Conservation (phyloP, 2,797 vertebrate species). For the Mallotus villosus region DNA sequence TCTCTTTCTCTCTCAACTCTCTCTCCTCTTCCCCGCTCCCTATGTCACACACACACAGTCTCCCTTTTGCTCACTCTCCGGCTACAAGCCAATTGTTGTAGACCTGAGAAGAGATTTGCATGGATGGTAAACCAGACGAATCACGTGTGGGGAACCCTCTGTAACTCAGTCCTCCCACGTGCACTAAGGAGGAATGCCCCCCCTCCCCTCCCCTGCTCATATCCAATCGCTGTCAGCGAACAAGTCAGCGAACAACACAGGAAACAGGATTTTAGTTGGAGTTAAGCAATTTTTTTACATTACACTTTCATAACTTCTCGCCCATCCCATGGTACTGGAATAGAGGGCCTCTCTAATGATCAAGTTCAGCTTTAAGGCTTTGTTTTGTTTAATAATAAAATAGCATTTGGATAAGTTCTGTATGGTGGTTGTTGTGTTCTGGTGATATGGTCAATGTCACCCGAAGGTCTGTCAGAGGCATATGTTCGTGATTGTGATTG, state of each 20-base stretch:
- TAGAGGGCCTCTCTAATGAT: too few species aligned
- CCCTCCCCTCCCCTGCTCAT: slow-evolving; percentile 21
- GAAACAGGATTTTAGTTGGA: neutral
- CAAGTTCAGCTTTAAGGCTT: too few species aligned
- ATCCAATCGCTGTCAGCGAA: slow-evolving; percentile 38
- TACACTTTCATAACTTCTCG: neutral
- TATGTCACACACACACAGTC: slow-evolving; percentile 1
- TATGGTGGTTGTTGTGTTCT: neutral
- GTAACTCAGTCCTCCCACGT: slow-evolving; percentile 51
- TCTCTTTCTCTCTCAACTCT: neutral
- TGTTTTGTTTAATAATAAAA: too few species aligned
- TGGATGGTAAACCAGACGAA: slow-evolving; percentile 39
- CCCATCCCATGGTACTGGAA: neutral
- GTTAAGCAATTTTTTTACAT: neutral
- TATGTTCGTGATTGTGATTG: neutral
- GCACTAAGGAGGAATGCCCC: slow-evolving; percentile 45
- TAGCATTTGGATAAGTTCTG: neutral
- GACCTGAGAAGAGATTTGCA: slow-evolving; percentile 28
- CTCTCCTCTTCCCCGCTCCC: slow-evolving; percentile 17
- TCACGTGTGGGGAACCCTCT: slow-evolving; percentile 49
- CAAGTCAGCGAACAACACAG: slow-evolving; percentile 20
- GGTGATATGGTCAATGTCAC: neutral
- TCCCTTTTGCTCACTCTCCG: slow-evolving; percentile 36
- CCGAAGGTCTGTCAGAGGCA: too few species aligned
- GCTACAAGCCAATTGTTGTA: slow-evolving; percentile 37